Conservation (phyloP, 2,797 vertebrate genomes). For the Silurus aristotelis region DNA sequence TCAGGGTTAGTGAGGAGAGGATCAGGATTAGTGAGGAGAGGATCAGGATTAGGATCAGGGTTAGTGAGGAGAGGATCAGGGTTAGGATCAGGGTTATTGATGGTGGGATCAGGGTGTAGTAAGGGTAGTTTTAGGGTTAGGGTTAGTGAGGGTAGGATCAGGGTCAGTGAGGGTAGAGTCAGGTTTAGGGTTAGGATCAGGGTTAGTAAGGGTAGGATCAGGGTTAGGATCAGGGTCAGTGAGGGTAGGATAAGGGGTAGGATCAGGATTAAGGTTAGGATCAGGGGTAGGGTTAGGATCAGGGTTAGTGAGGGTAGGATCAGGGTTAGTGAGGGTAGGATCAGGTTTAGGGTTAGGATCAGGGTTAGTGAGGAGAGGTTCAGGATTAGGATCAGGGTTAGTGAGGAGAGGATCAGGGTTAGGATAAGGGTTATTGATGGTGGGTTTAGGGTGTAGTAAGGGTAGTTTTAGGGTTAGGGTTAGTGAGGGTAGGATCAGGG, state of each 20-base stretch:
- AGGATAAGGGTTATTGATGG: not conserved
- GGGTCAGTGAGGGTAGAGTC: too few species aligned
- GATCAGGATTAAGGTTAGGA: too few species aligned
- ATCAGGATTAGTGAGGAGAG: too few species aligned
- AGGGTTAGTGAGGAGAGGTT: not conserved
- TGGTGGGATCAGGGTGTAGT: not conserved
- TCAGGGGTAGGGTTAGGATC: not conserved
- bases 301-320: not conserved
- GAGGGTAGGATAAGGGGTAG: not conserved
- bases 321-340: not conserved
- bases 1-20: not conserved
- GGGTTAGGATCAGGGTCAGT: not conserved
- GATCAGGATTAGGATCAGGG: not conserved
- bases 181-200: too few species aligned
- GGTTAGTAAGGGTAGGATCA: too few species aligned
- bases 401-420: too few species aligned
- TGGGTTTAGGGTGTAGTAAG: too few species aligned
- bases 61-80: too few species aligned
- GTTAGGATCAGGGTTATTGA: too few species aligned
- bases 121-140: not conserved
- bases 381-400: not conserved
- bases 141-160: too few species aligned
- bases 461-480: not conserved
- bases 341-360: too few species aligned
- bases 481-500: not conserved